A percentile compares a stretch with the other conserved stretches of the same genome.
Evolutionary conservation across 2,888 invertebrate species (phyloP).

Genomic region (Lamproptera curius): DNA sequence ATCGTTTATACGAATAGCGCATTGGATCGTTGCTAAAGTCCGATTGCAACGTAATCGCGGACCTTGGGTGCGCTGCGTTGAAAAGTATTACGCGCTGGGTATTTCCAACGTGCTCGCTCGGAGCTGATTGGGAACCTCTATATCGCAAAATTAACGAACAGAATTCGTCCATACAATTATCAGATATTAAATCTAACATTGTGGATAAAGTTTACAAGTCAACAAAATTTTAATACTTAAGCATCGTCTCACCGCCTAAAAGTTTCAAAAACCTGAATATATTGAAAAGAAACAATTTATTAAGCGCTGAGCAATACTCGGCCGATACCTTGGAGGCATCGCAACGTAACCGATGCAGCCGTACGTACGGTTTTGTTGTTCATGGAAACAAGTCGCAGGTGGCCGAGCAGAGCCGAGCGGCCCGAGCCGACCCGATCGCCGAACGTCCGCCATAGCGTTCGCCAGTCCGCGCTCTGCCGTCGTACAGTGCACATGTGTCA

Average conservation of each 20-base stretch:
- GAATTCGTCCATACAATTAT: no score
- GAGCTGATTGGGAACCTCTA: no score
- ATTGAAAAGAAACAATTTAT: no score
- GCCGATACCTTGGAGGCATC: constrained; percentile 31
- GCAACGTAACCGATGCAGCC: constrained; percentile 21
- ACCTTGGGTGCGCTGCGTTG: constrained; percentile 17
- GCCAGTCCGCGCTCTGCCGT: constrained; percentile 72
- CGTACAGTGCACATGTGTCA: constrained; percentile 52
- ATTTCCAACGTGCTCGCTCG: constrained; percentile 34
- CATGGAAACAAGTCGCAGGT: constrained; percentile 71
- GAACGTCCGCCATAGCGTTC: constrained; percentile 36
- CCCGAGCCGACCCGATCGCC: constrained; percentile 38
- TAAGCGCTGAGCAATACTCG: no score
- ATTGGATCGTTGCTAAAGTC: not conserved
- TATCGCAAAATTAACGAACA: no score
- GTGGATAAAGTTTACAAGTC: no score
- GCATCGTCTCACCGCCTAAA: no score
- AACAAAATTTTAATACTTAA: no score
- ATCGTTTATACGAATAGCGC: not conserved
- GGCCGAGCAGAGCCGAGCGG: constrained; percentile 51
- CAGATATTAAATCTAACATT: no score
- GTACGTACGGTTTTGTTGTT: constrained; percentile 63
- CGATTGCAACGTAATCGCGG: constrained; percentile 4
- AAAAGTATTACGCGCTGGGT: constrained; percentile 32
- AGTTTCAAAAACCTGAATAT: no score